These are phyloP conservation scores for Molossus molossus DNA, from an alignment of 2,797 vertebrate species.

Conservation along the genomic window DNA sequence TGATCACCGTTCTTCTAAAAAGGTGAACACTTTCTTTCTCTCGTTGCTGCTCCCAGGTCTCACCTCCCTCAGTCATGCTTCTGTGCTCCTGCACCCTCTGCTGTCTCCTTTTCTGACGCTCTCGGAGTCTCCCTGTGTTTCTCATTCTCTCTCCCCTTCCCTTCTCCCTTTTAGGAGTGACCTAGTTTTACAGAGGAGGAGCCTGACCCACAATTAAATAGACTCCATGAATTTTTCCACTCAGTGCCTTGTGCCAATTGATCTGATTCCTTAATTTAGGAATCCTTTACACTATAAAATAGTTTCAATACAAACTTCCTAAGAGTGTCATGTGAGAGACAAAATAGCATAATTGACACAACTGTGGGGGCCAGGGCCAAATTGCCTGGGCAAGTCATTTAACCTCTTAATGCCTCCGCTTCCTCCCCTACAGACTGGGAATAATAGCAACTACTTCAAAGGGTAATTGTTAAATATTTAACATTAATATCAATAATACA, in stretches of 20 bases:
- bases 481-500: not conserved
- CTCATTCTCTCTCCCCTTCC: not conserved
- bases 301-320: not conserved
- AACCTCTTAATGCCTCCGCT: not conserved
- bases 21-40: not conserved
- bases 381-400: not conserved
- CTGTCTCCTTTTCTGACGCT: not conserved
- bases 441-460: not conserved
- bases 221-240: not conserved
- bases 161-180: not conserved
- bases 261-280: constrained; percentile 1
- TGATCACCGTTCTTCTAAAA: not conserved
- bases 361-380: not conserved
- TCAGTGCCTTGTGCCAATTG: not conserved
- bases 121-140: not conserved
- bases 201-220: not conserved
- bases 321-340: not conserved
- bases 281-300: not conserved
- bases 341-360: not conserved
- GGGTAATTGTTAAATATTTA: not conserved
- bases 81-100: not conserved
- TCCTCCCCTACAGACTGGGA: not conserved
- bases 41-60: not conserved
- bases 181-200: not conserved
- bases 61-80: not conserved